Evolutionary conservation across 2,797 vertebrate genomes (phyloP).

Genomic region (Phataginus tricuspis): DNA sequence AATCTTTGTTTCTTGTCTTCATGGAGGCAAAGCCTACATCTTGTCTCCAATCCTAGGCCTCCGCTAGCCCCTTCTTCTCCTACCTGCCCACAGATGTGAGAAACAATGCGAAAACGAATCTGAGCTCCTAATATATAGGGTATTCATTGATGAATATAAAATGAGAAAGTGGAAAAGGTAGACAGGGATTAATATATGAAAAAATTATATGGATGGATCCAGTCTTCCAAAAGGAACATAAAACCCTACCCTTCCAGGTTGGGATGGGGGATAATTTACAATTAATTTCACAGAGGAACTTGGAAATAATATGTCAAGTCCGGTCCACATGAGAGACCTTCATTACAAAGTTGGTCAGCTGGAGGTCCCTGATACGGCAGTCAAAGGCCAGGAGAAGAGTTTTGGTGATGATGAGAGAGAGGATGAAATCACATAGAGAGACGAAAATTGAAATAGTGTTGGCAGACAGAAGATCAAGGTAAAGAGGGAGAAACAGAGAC

Average conservation of each 20-base stretch:
- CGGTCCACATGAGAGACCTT: background rate
- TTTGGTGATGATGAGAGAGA: background rate
- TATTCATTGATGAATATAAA: background rate
- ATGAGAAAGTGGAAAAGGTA: background rate
- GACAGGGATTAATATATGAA: background rate
- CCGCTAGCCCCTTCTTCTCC: background rate
- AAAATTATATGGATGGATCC: background rate
- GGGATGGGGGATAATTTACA: background rate
- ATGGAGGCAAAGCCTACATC: background rate
- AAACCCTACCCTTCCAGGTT: background rate
- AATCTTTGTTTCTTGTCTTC: background rate
- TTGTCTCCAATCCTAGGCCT: background rate
- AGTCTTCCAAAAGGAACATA: background rate
- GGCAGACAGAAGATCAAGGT: background rate
- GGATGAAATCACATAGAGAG: background rate
- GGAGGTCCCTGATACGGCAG: background rate
- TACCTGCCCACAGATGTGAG: background rate
- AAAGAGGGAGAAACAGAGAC: background rate
- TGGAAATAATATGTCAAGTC: background rate
- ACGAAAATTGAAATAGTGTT: background rate
- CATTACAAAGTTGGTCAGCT: background rate
- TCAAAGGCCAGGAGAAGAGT: background rate
- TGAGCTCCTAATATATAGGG: background rate
- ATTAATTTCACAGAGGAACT: background rate
- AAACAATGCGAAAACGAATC: background rate